Base-by-base conservation (phyloP, 2,888 invertebrate genomes). In the Colletes collaris region DNA sequence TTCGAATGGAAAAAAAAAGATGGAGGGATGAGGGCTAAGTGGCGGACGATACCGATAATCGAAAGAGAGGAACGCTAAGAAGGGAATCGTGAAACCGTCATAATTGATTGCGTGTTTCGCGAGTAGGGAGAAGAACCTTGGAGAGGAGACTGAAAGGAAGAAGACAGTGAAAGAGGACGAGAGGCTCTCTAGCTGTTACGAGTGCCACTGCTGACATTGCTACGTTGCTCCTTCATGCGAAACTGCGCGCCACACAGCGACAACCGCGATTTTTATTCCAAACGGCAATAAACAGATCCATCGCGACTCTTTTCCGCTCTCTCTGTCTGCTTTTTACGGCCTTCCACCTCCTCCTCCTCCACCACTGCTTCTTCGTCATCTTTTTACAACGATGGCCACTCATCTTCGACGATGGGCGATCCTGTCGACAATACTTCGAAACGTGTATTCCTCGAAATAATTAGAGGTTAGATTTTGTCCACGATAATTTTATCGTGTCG, bases 201-300 rank as follows among this genome's bases (percentile, higher is more conserved):
- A 71, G 77, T 78, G 78, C 78, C 83, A 27, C 27, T 27, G 80
- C 79, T 81, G 74, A 74, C 76, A 75, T 79, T 79, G 74, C 71
- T 71, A 44, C 66, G 65, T 60, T 35, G 74, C 74, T 68, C 52
- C 55, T 76, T 70, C 49, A 55, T 65, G 66, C 66, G 64, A 46
- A 82, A 52, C 66, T 76, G 76, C 85, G 70, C 85, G 63, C 66
- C 73, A 44, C 78, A 77, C 78, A 77, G 16, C 70, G 75, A 74
- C 78, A 78, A 75, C 66, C 60, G 58, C 73, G 80, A 84, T 86
- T 86, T 85, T 86, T 86, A 80, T 84, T 82, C 73, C 55, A 55
- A 46, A 72, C 65, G 81, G 84, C 82, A 68, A 86, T 86, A 86
- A 86, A 86, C 86, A 84, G 86, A 84, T 84, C 66, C 74, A 53